Evolutionary conservation across 1,140 invertebrate species (phyloP), one percentile per base, ranked within the genome.

Genomic region (Metopolophium dirhodum): DNA sequence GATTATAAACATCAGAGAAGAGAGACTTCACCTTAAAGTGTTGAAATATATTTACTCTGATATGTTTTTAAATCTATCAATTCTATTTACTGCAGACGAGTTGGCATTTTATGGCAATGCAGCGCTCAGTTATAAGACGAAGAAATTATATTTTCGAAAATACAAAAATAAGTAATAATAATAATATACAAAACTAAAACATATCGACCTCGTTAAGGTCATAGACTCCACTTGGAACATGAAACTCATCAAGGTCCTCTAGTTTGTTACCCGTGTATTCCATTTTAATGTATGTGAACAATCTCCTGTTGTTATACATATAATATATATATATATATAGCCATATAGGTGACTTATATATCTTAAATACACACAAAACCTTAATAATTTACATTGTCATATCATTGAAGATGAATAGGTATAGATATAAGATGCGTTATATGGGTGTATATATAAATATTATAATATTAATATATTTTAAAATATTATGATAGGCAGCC

Each of bases 241-340:
- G 91, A 93, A 93, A 93, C 91, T 83, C 49, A 93, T 93, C 91
- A 93, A 93, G 91, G 91, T 93, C 91, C 82, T 93, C 37, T 49
- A 85, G 91, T 93, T 93, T 93, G 41, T 93, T 93, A 92, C 91
- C 47, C 49, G 61, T 9, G 57, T 90, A 68, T 68, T 90, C 37
- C 57, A 20, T 61, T 61, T 90, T 90, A n/a, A 90, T 47, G 8
- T 68, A 90, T 68, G 26, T 68, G 37, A 90, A 90, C 30, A 41
- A 90, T 90, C n/a, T 68, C 89, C 57, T 45, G 57, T 45, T 26
- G n/a, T 22, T 88, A n/a, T 47, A 41, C 45, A 49, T 51, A 51
- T 68, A 14, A 77, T 61, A 4, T 61, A 30, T 30, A 30, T 61
- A 11, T 23, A 23, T 7, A 57, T 23, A 57, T 57, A 57, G 49